These are phyloP conservation scores for Conistra vaccinii DNA, from an alignment of 2,888 invertebrate genomes.

Conservation along the genomic window DNA sequence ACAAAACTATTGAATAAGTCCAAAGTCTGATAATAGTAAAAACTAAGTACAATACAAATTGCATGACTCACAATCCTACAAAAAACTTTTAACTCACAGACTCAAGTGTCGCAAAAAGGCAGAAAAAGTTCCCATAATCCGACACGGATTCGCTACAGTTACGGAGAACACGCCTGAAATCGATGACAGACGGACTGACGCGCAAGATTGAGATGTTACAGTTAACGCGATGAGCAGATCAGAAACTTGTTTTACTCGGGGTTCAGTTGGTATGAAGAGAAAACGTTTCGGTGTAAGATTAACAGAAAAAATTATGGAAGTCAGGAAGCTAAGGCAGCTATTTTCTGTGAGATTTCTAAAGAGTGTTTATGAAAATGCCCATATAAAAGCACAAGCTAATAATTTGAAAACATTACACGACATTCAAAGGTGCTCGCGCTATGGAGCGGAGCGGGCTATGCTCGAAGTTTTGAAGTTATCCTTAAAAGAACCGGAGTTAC, in stretches of 20 bases:
- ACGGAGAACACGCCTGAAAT: constrained; percentile 56
- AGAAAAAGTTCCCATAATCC: constrained; percentile 46
- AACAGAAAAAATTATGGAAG: background rate
- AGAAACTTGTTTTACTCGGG: constrained; percentile 31
- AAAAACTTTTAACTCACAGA: constrained; percentile 18
- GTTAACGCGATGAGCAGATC: constrained; percentile 57
- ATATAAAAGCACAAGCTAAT: background rate
- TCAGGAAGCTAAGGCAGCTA: background rate
- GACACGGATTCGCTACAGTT: constrained; percentile 47
- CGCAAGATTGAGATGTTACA: constrained; percentile 61
- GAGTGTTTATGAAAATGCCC: background rate
- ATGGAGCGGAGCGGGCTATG: too few species aligned
- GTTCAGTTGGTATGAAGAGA: constrained; percentile 10
- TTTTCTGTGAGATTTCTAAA: background rate
- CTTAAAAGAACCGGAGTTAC: too few species aligned
- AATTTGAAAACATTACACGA: background rate
- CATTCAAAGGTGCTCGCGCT: too few species aligned
- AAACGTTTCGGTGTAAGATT: background rate
- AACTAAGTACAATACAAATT: constrained; percentile 23
- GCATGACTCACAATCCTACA: constrained; percentile 12
- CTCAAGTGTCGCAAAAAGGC: constrained; percentile 18
- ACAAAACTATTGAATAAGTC: background rate
- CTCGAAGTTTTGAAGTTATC: too few species aligned
- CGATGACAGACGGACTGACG: constrained; percentile 63
- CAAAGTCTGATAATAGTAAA: constrained; percentile 11